A percentile compares a stretch with the other conserved stretches of the same genome.
phyloP scores from a whole-genome alignment of 2,113 vertebrate species.

The Micronisus gabar region DNA sequence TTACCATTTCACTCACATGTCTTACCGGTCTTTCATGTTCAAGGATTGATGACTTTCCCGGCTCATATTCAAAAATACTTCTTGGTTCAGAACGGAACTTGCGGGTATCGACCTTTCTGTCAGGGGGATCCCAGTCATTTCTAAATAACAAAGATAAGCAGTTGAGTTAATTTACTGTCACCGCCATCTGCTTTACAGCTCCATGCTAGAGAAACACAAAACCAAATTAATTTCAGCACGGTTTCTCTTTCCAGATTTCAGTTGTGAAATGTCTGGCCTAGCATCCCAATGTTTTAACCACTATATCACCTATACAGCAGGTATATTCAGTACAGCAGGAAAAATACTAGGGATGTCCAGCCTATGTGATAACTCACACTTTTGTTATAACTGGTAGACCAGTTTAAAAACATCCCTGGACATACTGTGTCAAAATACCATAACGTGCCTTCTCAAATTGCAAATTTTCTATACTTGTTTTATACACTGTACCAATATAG shows the following conservation, averaged over 20 bases:
- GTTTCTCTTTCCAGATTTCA: not conserved
- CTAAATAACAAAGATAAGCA: slow-evolving; percentile 61
- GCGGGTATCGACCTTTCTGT: slow-evolving; percentile 95
- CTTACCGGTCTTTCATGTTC: slow-evolving; percentile 95
- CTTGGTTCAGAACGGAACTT: slow-evolving; percentile 95
- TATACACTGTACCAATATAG: not conserved
- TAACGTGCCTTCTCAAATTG: not conserved
- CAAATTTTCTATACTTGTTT: not conserved
- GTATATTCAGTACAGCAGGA: not conserved
- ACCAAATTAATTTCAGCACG: not conserved
- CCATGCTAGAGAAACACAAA: not conserved
- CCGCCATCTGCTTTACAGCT: not conserved
- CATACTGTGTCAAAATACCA: not conserved
- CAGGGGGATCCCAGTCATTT: slow-evolving; percentile 95
- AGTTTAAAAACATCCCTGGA: not conserved
- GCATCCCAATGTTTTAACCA: not conserved
- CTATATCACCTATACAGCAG: not conserved
- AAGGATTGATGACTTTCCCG: slow-evolving; percentile 95
- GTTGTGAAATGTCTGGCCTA: not conserved
- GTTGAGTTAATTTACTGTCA: not conserved
- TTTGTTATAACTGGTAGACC: not conserved
- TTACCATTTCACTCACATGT: not conserved
- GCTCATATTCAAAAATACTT: slow-evolving; percentile 99
- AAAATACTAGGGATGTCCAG: not conserved
- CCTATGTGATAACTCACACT: not conserved